Conservation (phyloP, 2,888 invertebrate species). For the Leptodirus hochenwartii region DNA sequence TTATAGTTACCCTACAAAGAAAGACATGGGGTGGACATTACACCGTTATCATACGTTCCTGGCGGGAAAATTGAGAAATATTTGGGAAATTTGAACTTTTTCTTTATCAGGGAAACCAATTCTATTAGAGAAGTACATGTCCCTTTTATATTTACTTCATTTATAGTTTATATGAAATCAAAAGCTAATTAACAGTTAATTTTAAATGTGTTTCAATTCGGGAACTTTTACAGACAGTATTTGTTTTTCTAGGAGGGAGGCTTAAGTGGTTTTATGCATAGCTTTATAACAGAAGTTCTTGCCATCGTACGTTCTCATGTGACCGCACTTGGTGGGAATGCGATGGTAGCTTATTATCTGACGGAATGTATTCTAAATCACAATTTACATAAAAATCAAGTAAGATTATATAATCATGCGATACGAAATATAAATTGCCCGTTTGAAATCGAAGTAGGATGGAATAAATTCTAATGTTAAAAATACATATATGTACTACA, state of each 20-base stretch:
- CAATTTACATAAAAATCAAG: constrained; percentile 94
- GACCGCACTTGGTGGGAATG: constrained; percentile 84
- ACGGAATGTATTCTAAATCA: constrained; percentile 80
- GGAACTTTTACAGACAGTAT: constrained; percentile 5
- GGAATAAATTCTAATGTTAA: no score
- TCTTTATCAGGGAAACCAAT: constrained; percentile 89
- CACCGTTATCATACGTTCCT: constrained; percentile 62
- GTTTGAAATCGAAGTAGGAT: no score
- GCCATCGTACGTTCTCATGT: constrained; percentile 90
- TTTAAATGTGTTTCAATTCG: neutral
- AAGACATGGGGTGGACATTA: constrained; percentile 56
- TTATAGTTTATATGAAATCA: neutral
- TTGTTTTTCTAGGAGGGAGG: constrained; percentile 52
- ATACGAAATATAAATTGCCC: no score
- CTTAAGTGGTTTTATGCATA: constrained; percentile 84
- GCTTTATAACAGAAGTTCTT: constrained; percentile 82
- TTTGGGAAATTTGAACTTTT: constrained; percentile 80
- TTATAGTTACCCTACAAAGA: constrained; percentile 27
- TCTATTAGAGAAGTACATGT: constrained; percentile 60
- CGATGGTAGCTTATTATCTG: constrained; percentile 86
- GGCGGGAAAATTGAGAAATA: constrained; percentile 64
- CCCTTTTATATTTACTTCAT: constrained; percentile 5
- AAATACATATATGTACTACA: constrained; percentile 8
- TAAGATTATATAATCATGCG: constrained; percentile 24
- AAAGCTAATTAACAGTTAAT: no score